phyloP scores from a whole-genome alignment of 2,888 invertebrate genomes.

The Pardosa pseudoannulata region DNA sequence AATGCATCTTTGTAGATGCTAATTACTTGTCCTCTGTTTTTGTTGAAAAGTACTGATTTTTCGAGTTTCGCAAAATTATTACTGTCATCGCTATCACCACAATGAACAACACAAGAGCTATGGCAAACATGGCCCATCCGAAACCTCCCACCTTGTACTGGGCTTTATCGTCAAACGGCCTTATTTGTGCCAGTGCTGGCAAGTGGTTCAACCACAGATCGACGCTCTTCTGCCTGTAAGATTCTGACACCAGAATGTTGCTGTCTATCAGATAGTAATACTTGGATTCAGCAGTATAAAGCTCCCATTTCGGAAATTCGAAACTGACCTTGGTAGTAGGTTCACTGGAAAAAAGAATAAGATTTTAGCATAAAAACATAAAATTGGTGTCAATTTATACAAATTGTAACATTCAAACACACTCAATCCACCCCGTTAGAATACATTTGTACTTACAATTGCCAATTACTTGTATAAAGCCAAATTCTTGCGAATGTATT shows the following conservation, averaged over 20 bases:
- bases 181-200: constrained; percentile 22
- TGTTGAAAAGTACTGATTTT: background rate
- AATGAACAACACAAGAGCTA: background rate
- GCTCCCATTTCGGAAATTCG: background rate
- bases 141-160: constrained; percentile 25
- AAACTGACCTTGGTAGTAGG: background rate
- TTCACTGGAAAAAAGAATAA: no score
- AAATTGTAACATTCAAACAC: no score
- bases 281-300: constrained; percentile 25
- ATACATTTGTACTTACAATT: no score
- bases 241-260: background rate
- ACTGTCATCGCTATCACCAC: background rate
- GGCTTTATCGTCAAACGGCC: background rate
- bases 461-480: no score
- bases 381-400: no score
- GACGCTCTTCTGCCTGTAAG: constrained; percentile 44
- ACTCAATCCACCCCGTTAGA: no score
- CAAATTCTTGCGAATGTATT: no score
- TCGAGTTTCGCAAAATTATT: background rate
- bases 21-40: background rate
- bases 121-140: constrained; percentile 49
- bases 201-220: constrained; percentile 67
- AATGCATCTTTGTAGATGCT: no score
- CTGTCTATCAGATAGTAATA: constrained; percentile 57
- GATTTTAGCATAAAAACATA: no score